Conservation (phyloP, 1,140 invertebrate species). For the Formica exsecta region DNA sequence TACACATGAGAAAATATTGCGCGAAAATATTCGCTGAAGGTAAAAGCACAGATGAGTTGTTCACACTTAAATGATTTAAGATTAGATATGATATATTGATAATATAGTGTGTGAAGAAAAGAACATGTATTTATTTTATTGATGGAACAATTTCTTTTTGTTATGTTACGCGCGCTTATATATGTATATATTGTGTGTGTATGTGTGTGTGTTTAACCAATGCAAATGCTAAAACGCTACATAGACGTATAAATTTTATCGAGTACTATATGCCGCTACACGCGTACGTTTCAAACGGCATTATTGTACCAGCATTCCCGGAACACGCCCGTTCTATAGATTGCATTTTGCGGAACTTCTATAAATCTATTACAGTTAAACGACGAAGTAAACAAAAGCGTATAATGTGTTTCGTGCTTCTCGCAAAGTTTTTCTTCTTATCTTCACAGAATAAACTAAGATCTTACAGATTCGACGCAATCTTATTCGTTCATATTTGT, state of each 20-base stretch:
- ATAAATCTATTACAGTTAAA: constrained; percentile 57
- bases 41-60: background rate
- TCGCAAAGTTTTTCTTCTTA: constrained; percentile 52
- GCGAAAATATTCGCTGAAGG: constrained; percentile 8
- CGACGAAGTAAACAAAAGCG: constrained; percentile 44
- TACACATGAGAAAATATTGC: background rate
- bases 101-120: constrained; percentile 3
- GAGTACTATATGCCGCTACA: constrained; percentile 25
- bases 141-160: constrained; percentile 32
- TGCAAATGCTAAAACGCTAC: constrained; percentile 44
- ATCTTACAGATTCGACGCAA: background rate
- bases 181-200: too few relatives aligned
- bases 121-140: constrained; percentile 16
- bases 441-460: constrained; percentile 33
- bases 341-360: constrained; percentile 42
- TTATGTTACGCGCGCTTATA: background rate
- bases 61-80: constrained; percentile 4
- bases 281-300: constrained; percentile 28
- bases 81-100: background rate
- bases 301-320: constrained; percentile 36
- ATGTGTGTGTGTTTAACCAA: background rate
- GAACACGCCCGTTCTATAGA: constrained; percentile 32
- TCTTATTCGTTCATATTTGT: background rate
- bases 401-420: constrained; percentile 57
- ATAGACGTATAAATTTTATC: constrained; percentile 44